Percentiles rank a stretch among this genome's conserved stretches.
phyloP scores from a whole-genome alignment of 2,113 vertebrate species.

The Rhea pennata region DNA sequence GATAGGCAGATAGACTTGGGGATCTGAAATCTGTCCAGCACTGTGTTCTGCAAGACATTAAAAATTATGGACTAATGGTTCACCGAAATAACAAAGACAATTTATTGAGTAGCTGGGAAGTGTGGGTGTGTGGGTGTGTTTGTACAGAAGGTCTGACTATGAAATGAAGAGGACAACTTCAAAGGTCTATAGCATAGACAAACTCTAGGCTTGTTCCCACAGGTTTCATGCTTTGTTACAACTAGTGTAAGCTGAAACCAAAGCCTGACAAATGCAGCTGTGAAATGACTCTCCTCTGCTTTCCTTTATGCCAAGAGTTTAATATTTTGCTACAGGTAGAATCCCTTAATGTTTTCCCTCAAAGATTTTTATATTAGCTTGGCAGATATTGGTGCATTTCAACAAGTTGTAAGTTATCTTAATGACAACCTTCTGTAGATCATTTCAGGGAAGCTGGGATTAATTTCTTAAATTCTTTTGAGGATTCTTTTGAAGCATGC shows the following conservation, averaged over 20 bases:
- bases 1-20: background rate
- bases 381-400: slow-evolving; percentile 41
- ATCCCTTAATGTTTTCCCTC: slow-evolving; percentile 15
- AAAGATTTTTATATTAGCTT: slow-evolving; percentile 44
- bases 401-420: slow-evolving; percentile 2
- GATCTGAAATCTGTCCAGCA: background rate
- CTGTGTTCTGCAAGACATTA: background rate
- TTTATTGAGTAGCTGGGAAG: background rate
- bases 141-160: background rate
- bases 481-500: slow-evolving; percentile 30
- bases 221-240: slow-evolving; percentile 6
- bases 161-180: background rate
- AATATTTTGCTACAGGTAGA: slow-evolving; percentile 22
- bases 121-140: too few species aligned
- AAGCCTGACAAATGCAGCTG: slow-evolving; percentile 18
- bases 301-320: slow-evolving; percentile 5
- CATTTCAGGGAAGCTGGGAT: background rate
- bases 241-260: background rate
- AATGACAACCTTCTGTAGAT: slow-evolving; percentile 39
- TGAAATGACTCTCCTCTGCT: background rate
- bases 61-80: background rate
- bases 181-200: background rate
- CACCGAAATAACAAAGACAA: background rate
- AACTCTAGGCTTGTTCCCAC: background rate
- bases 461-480: slow-evolving; percentile 45